These are phyloP conservation scores for Phacellophora camtschatica DNA, from an alignment of 30 jellyfish, hydroid and myxozoan species.

Conservation along the genomic window DNA sequence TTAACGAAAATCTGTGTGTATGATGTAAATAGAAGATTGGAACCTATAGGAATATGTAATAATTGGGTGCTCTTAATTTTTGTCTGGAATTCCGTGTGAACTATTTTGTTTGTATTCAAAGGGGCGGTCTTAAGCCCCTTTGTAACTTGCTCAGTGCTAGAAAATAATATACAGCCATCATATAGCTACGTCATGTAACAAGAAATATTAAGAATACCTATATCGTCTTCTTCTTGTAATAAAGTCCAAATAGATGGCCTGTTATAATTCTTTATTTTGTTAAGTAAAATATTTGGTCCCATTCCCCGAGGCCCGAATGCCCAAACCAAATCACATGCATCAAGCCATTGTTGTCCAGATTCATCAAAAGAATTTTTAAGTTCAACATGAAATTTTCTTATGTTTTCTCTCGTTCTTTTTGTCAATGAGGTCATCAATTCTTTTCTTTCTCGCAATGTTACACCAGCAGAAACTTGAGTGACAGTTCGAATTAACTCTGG, in stretches of 20 bases:
- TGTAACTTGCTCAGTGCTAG: no score
- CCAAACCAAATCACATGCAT: slow-evolving; percentile 76
- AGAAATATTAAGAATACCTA: neutral
- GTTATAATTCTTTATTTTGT: slow-evolving; percentile 64
- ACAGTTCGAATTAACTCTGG: slow-evolving; percentile 57
- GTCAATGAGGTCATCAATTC: slow-evolving; percentile 44
- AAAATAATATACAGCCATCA: no score
- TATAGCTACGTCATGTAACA: no score
- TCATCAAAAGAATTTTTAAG: slow-evolving; percentile 49
- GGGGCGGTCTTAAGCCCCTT: no score
- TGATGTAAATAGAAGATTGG: no score
- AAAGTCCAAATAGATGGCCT: slow-evolving; percentile 85
- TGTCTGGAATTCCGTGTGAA: no score
- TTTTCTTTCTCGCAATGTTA: slow-evolving; percentile 61
- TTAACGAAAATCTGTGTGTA: no score
- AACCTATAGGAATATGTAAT: no score
- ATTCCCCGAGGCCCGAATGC: slow-evolving; percentile 95
- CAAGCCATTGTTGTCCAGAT: slow-evolving; percentile 75
- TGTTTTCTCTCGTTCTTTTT: slow-evolving; percentile 17
- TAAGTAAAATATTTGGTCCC: slow-evolving; percentile 76
- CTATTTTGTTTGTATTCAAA: no score
- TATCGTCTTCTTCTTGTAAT: slow-evolving; percentile 1
- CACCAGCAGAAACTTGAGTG: slow-evolving; percentile 60
- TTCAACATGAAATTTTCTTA: slow-evolving; percentile 35
- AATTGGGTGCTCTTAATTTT: no score